Conservation (phyloP, 2,888 invertebrate genomes). For the Eumerus sabulonum region DNA sequence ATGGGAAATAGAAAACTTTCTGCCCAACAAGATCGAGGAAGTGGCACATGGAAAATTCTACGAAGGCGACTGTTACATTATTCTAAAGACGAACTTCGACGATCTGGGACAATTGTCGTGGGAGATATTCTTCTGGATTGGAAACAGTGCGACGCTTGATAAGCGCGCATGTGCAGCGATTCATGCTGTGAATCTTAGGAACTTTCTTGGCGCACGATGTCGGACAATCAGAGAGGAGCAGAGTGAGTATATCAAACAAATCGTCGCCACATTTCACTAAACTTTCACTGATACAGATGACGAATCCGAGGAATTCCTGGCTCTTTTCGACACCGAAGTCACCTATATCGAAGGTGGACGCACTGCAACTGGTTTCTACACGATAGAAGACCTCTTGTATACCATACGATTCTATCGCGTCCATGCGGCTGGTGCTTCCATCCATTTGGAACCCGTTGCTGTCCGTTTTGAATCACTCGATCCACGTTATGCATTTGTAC, state of each 20-base stretch:
- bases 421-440: conserved; percentile 90
- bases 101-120: conserved; percentile 91
- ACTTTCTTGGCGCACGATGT: conserved; percentile 95
- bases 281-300: no score
- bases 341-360: conserved; percentile 98
- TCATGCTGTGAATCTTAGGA: conserved; percentile 98
- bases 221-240: conserved; percentile 98
- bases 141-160: conserved; percentile 92
- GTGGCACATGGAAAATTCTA: conserved; percentile 98
- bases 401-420: conserved; percentile 92
- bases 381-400: conserved; percentile 94
- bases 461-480: conserved; percentile 88
- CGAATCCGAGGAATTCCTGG: conserved; percentile 97
- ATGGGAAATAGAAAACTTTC: conserved; percentile 99
- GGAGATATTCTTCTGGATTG: conserved; percentile 99
- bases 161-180: conserved; percentile 84
- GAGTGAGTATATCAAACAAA: no score
- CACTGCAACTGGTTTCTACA: conserved; percentile 97
- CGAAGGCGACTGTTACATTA: conserved; percentile 99
- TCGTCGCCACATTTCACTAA: no score
- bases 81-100: conserved; percentile 92
- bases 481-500: conserved; percentile 93
- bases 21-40: conserved; percentile 96
- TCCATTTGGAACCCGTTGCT: conserved; percentile 93
- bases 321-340: conserved; percentile 93